A percentile compares a stretch with the other conserved stretches of the same genome.
These are phyloP conservation scores for Bos javanicus DNA, from an alignment of 2,113 vertebrate genomes.

Conservation along the genomic window DNA sequence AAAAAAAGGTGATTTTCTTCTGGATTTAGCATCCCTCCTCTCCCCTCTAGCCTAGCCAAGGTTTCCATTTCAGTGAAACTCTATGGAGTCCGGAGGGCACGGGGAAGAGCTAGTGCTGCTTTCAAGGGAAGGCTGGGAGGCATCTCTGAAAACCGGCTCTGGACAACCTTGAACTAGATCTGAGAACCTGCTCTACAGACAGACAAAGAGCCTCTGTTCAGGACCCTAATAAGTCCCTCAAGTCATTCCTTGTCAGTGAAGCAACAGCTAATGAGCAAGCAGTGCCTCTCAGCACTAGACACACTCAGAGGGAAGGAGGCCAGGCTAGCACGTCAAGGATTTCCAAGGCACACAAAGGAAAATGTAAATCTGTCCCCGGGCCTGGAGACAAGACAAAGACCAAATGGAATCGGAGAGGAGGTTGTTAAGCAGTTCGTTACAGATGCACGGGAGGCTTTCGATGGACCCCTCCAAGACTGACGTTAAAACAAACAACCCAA, in stretches of 20 bases:
- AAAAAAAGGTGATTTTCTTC: not conserved
- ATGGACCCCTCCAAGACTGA: not conserved
- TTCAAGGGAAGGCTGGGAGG: not conserved
- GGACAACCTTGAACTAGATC: not conserved
- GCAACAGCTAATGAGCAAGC: constrained; percentile 35
- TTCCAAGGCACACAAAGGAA: constrained; percentile 27
- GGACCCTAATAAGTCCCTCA: not conserved
- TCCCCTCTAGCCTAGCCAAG: not conserved
- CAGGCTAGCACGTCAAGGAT: not conserved
- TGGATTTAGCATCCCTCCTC: not conserved
- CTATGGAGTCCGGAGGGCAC: not conserved
- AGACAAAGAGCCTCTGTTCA: not conserved
- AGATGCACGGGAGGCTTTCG: not conserved
- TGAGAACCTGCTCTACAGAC: not conserved
- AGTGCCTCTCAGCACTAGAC: not conserved
- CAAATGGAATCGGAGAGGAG: not conserved
- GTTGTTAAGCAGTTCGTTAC: not conserved
- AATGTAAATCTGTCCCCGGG: not conserved
- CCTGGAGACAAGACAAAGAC: constrained; percentile 32
- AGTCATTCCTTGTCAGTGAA: not conserved
- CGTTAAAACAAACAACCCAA: constrained; percentile 62
- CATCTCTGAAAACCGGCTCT: not conserved
- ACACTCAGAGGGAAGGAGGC: not conserved
- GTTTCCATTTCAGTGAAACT: constrained; percentile 16
- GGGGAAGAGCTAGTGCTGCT: not conserved